Evolutionary conservation across 2,888 invertebrate species (phyloP).

Genomic region (Eristalis intricaria): DNA sequence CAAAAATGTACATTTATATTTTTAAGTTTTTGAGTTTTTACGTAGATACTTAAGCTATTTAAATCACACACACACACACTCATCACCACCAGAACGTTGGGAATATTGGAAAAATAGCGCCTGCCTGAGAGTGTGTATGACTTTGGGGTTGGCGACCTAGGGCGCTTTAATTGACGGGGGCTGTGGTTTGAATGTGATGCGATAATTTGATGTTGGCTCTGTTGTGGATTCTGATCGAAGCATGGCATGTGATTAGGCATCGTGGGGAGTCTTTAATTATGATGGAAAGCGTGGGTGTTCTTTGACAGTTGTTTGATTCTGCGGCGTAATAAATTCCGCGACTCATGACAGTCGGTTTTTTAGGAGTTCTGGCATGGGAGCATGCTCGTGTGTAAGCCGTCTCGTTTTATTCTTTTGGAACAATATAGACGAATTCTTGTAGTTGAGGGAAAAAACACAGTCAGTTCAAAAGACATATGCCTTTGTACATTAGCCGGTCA

Average conservation of each 20-base stretch:
- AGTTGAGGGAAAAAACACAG: too few relatives aligned
- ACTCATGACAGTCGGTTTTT: too few relatives aligned
- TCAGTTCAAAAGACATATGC: too few relatives aligned
- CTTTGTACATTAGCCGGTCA: too few relatives aligned
- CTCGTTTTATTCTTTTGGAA: too few relatives aligned
- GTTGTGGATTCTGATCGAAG: not conserved
- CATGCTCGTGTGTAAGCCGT: too few relatives aligned
- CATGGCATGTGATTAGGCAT: not conserved
- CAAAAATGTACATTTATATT: conserved; percentile 44
- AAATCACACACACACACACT: conserved; percentile 40
- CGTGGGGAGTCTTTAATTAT: not conserved
- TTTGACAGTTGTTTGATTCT: too few relatives aligned
- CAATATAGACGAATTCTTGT: too few relatives aligned
- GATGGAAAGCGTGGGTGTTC: too few relatives aligned
- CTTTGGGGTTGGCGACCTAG: not conserved
- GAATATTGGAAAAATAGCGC: conserved; percentile 24
- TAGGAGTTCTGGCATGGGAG: too few relatives aligned
- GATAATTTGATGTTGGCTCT: not conserved
- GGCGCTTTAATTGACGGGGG: not conserved
- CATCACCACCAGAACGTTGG: conserved; percentile 55
- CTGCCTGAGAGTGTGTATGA: conserved; percentile 1
- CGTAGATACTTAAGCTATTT: conserved; percentile 23
- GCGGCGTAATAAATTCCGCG: too few relatives aligned
- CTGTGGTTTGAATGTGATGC: not conserved
- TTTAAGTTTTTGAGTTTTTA: not conserved